phyloP scores from a whole-genome alignment of 35 echinoderm and acorn worm species.

The Ophioderma brevispina region DNA sequence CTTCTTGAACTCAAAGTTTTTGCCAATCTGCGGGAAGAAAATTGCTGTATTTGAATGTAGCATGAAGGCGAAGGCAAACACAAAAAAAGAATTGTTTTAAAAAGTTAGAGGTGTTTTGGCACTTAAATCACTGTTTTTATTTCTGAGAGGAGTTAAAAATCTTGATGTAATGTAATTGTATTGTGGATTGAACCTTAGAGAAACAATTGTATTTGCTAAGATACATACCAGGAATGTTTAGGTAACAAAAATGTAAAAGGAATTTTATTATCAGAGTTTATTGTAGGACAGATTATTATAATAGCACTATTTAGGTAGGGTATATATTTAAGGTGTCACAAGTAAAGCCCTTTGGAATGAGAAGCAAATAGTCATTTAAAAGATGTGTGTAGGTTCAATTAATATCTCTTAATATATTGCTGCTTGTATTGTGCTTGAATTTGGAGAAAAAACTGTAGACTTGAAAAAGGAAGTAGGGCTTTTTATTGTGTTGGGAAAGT shows the following conservation, averaged over 20 bases:
- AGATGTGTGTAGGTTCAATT: conserved; percentile 2
- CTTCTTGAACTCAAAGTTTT: too few species aligned
- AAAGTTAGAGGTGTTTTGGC: too few species aligned
- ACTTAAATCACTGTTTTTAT: too few species aligned
- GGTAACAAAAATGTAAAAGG: background rate
- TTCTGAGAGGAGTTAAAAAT: background rate
- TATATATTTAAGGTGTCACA: conserved; percentile 7
- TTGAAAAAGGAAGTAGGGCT: too few species aligned
- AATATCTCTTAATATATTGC: background rate
- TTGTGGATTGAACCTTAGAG: background rate
- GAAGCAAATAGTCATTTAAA: background rate
- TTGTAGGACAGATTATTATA: background rate
- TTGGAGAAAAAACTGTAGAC: too few species aligned
- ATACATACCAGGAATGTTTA: background rate
- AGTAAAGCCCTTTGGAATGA: background rate
- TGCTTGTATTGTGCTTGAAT: background rate
- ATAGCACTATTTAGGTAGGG: background rate
- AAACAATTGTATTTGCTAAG: background rate
- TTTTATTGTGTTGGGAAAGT: too few species aligned
- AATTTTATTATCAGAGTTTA: background rate
- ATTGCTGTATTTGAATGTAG: too few species aligned
- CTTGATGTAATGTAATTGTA: background rate
- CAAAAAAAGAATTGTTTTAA: too few species aligned
- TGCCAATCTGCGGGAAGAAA: too few species aligned
- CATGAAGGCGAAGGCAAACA: too few species aligned